Base-by-base conservation (phyloP, 2,888 invertebrate genomes). In the Dromius quadrimaculatus region DNA sequence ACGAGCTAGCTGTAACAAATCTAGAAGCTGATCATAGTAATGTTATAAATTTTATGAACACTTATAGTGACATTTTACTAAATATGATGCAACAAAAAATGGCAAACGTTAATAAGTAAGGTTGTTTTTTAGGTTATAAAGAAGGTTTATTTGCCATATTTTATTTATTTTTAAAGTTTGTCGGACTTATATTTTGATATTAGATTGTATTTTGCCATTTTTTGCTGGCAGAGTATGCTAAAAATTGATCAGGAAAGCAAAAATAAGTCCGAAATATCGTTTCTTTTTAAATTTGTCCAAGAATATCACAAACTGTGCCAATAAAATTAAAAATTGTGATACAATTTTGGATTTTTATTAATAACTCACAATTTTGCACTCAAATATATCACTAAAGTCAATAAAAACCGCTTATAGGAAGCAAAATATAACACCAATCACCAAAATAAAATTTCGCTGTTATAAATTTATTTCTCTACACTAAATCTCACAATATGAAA, bases 31-130 rank as follows among this genome's bases (percentile, higher is more conserved):
- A 84, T 74, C 84, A 84, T 69, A 83, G 84, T 65, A 84, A 85
- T 65, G 83, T 87, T 65, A 85, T 87, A 61, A 85, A 84, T 65
- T 85, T 88, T 80, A 87, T 88, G 85, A 87, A 88, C 75, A 88
- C 88, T 76, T 88, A 87, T 77, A 86, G 87, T 8, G 88, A 89
- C 73, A 82, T 87, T 76, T 79, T 89, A 43, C 79, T 88, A 64
- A 85, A 83, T 65, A 84, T 88, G 82, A 86, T 88, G 80, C 88
- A 88, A 76, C 87, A 88, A 76, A 85, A 86, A 76, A 87, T 88
- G 80, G 79, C 79, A 68, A 78, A 76, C 71, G 75, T 77, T 34
- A 80, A 78, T 71, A 78, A 63, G 23, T n/a, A 38, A 38, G 13
- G 13, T 38, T 38, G n/a, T 38, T 13, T 13, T 38, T 38, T 36